Evolutionary conservation across 2,113 vertebrate genomes (phyloP), one percentile per base, ranked within the genome.

Genomic region (Dunckerocampus dactyliophorus): DNA sequence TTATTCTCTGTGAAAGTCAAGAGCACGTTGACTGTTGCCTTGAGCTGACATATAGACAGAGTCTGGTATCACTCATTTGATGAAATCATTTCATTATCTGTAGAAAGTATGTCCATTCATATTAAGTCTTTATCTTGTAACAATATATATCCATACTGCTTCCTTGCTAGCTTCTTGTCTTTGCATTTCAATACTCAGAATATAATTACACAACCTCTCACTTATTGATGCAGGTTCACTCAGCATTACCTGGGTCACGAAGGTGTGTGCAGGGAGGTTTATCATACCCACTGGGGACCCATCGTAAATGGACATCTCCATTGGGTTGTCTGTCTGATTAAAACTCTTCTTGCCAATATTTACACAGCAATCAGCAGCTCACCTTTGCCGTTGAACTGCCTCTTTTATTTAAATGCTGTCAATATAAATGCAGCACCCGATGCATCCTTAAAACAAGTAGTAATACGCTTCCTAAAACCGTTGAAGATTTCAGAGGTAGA

Each of bases 341-440:
- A 63, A 11, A 48, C 14, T 8, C 42, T 49, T 48, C 21, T 39
- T 54, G 62, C 53, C 21, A 42, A 17, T 20, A 28, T 15, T 54
- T 48, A 14, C 50, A 46, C 13, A 42, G 16, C 51, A 21, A 42
- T 55, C 63, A 43, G 13, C 8, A 8, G 15, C 14, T 20, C 34
- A 39, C 6, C 42, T n/a, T 45, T 16, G 20, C 17, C 37, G 24
- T 28, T 5, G 24, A 28, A 28, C 3, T 28, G 24, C 24, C 24
- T 5, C 14, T 24, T 50, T 52, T 57, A n/a, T 48, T 49, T 59
- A 37, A 42, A 10, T 51, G 5, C 19, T n/a, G n/a, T n/a, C n/a
- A n/a, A n/a, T n/a, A n/a, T n/a, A n/a, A n/a, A n/a, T n/a, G 53
- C 65, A 69, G 53, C 61, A 56, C 61, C 64, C 62, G 57, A 16